A percentile compares a stretch with the other conserved stretches of the same genome.
Evolutionary conservation across 2,113 vertebrate species (phyloP).

Genomic region (Hemicordylus capensis): DNA sequence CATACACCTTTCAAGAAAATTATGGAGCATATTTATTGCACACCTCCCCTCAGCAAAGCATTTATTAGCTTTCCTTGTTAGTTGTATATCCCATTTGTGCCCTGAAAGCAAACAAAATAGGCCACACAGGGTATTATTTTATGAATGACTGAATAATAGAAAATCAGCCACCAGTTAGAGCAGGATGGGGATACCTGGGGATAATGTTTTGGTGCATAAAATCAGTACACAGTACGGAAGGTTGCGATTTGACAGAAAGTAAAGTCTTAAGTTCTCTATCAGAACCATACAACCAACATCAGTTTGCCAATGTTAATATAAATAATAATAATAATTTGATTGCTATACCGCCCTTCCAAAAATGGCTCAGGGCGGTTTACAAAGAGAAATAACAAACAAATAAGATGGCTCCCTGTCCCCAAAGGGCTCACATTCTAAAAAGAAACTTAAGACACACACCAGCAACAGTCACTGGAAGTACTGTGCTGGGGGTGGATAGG

Average conservation of each 20-base stretch:
- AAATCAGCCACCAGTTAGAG: conserved; percentile 7
- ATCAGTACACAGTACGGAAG: conserved; percentile 1
- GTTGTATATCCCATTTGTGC: background rate
- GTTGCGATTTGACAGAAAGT: background rate
- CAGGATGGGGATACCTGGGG: background rate
- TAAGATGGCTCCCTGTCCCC: no score
- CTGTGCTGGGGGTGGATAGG: no score
- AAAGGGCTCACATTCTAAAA: no score
- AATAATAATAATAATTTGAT: no score
- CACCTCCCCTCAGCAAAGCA: background rate
- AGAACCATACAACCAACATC: background rate
- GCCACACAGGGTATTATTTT: background rate
- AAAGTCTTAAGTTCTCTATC: background rate
- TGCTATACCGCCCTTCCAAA: no score
- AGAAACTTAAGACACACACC: no score
- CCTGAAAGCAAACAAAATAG: background rate
- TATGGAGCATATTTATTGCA: background rate
- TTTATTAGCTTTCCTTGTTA: background rate
- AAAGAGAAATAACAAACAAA: no score
- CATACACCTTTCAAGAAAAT: background rate
- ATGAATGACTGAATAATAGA: conserved; percentile 16
- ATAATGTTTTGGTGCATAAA: conserved; percentile 18
- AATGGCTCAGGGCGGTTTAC: no score
- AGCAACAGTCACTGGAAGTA: no score
- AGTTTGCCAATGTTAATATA: no score